phyloP scores from a whole-genome alignment of 2,888 invertebrate genomes.

The Tachystola acroxantha region DNA sequence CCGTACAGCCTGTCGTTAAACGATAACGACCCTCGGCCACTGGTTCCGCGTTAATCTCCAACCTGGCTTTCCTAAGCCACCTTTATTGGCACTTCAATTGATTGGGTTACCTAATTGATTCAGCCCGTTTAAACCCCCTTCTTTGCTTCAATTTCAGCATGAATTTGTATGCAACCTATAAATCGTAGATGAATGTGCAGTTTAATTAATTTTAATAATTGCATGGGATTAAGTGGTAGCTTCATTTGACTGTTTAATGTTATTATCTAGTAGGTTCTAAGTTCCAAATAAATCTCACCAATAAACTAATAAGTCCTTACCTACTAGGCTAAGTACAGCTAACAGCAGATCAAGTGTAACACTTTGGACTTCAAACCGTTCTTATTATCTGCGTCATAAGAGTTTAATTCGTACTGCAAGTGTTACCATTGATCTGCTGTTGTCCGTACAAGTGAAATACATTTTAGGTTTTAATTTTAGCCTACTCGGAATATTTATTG shows the following conservation, averaged over 20 bases:
- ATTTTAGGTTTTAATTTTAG: no score
- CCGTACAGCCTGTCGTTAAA: conserved; percentile 41
- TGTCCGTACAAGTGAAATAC: no score
- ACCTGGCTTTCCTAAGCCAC: conserved; percentile 37
- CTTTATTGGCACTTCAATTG: conserved; percentile 40
- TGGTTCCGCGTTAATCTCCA: conserved; percentile 39
- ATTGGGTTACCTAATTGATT: conserved; percentile 30
- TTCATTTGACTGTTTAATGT: conserved; percentile 7
- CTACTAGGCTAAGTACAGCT: no score
- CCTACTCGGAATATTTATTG: no score
- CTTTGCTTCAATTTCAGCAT: conserved; percentile 28
- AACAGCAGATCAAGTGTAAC: no score
- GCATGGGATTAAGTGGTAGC: conserved; percentile 10
- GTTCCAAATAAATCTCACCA: no score
- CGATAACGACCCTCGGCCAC: conserved; percentile 43
- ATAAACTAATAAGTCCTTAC: no score
- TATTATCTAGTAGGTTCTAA: no score
- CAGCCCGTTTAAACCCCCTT: conserved; percentile 15
- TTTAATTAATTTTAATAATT: conserved; percentile 9
- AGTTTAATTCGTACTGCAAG: no score
- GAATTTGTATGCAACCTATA: conserved; percentile 27
- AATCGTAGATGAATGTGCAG: conserved; percentile 22
- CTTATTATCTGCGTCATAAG: no score
- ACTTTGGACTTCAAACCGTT: no score
- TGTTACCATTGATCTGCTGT: no score